A percentile compares a stretch with the other conserved stretches of the same genome.
Evolutionary conservation across 2,113 vertebrate genomes (phyloP).

Genomic region (Epinephelus fuscoguttatus): DNA sequence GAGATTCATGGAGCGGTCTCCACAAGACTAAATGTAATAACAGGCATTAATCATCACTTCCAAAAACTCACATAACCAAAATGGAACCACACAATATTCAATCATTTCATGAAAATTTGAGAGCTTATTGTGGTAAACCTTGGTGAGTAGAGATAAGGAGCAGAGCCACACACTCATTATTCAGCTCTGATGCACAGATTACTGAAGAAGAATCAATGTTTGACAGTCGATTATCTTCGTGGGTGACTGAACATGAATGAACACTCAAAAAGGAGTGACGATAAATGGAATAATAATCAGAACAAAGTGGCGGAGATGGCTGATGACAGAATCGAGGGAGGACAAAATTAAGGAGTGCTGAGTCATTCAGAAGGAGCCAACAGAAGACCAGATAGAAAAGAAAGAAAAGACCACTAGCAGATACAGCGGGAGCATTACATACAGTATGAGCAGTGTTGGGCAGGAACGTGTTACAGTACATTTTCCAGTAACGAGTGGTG

Average conservation of each 20-base stretch:
- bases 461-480: no score
- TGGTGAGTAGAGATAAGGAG: background rate
- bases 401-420: background rate
- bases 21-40: conserved; percentile 87
- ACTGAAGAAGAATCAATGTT: background rate
- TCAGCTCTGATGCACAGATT: background rate
- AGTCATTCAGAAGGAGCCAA: conserved; percentile 30
- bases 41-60: conserved; percentile 8
- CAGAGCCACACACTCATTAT: background rate
- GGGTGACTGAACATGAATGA: background rate
- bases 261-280: background rate
- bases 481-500: no score
- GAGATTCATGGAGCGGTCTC: conserved; percentile 96
- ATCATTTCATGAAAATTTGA: background rate
- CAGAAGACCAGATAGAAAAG: background rate
- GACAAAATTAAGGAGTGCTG: conserved; percentile 17
- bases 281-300: background rate
- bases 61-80: background rate
- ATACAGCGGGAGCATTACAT: background rate
- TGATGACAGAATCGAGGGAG: background rate
- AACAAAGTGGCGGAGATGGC: background rate
- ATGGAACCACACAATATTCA: conserved; percentile 1
- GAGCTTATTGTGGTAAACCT: background rate
- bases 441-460: background rate
- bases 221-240: background rate